Evolutionary conservation across 2,888 invertebrate genomes (phyloP).

Genomic region (Iselma pallidipennis): DNA sequence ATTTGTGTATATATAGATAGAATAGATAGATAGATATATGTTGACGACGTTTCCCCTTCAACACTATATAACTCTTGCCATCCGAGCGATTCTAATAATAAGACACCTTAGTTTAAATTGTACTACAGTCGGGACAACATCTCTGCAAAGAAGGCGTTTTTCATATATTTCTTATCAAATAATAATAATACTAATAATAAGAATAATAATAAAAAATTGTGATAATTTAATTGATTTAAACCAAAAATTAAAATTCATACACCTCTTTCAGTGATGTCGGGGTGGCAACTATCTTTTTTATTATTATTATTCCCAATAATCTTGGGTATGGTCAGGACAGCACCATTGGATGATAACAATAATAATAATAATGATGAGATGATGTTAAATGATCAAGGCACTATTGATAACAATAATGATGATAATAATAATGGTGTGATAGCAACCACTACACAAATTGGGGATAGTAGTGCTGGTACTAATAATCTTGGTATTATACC

Average conservation of each 20-base stretch:
- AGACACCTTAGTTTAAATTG: conserved; percentile 31
- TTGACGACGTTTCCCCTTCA: conserved; percentile 24
- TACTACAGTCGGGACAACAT: conserved; percentile 18
- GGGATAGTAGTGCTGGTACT: not conserved
- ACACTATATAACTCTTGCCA: conserved; percentile 14
- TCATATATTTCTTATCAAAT: too few species aligned
- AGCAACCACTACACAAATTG: too few species aligned
- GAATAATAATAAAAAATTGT: too few species aligned
- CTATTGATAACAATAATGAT: not conserved
- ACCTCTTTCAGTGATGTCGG: too few species aligned
- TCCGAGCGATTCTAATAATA: conserved; percentile 30
- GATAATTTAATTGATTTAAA: too few species aligned
- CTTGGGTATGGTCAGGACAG: not conserved
- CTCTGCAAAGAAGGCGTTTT: not conserved
- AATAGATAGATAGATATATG: not conserved
- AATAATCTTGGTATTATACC: not conserved
- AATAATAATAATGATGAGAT: not conserved
- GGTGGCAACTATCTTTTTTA: not conserved
- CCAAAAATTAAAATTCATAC: too few species aligned
- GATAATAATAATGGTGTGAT: not conserved
- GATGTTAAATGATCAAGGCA: not conserved
- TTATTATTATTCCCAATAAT: not conserved
- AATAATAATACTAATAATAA: too few species aligned
- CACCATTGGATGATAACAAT: not conserved
- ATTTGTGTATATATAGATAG: not conserved